A percentile compares a stretch with the other conserved stretches of the same genome.
phyloP scores from a whole-genome alignment of 2,888 invertebrate species.

The Heliconius sara region DNA sequence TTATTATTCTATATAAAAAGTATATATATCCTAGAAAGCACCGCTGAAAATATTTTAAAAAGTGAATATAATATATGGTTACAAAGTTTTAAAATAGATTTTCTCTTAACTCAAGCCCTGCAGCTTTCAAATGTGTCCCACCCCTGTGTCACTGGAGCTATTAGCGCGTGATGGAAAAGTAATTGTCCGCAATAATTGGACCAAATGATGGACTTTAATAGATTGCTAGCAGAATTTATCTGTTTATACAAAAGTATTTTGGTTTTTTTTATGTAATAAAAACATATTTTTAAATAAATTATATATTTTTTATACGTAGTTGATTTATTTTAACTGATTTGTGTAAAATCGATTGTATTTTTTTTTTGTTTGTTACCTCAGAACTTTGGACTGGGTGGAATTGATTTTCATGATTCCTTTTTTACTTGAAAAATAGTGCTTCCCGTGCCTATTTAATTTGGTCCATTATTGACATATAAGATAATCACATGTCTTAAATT shows the following conservation, averaged over 20 bases:
- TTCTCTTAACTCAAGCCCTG: background rate
- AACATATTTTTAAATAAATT: background rate
- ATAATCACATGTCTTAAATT: too few relatives aligned
- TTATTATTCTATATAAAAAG: too few relatives aligned
- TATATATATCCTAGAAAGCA: background rate
- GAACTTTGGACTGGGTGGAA: too few relatives aligned
- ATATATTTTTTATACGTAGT: background rate
- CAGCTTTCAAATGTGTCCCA: background rate
- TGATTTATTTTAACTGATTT: background rate
- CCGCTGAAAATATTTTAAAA: background rate
- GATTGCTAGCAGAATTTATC: constrained; percentile 23
- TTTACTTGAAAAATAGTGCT: too few relatives aligned
- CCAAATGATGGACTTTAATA: constrained; percentile 37
- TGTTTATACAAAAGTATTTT: background rate
- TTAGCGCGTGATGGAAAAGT: constrained; percentile 62
- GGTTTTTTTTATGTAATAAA: background rate
- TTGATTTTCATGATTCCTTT: too few relatives aligned
- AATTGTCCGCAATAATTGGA: constrained; percentile 55
- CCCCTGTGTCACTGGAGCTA: constrained; percentile 40
- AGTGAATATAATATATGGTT: background rate
- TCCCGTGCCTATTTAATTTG: too few relatives aligned
- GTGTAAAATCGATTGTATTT: too few relatives aligned
- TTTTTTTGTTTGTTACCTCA: too few relatives aligned
- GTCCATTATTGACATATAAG: too few relatives aligned
- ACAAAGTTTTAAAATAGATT: background rate